phyloP scores from a whole-genome alignment of 2,888 invertebrate genomes.

The Allophyes oxyacanthae region DNA sequence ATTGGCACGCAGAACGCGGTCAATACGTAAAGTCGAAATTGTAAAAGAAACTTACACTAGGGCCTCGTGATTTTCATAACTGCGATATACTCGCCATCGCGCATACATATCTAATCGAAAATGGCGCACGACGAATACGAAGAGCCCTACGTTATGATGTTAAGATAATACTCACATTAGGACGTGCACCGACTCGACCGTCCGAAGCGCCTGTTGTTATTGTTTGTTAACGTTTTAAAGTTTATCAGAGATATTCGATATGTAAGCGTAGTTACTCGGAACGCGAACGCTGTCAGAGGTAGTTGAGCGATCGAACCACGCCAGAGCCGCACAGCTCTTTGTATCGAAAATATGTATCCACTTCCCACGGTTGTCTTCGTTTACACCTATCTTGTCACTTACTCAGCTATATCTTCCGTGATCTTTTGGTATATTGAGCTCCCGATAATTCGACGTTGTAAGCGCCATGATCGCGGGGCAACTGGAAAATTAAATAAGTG shows the following conservation, averaged over 20 bases:
- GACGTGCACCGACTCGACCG: slow-evolving; percentile 43
- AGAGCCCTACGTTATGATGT: neutral
- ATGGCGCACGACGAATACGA: slow-evolving; percentile 26
- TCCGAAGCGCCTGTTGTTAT: slow-evolving; percentile 58
- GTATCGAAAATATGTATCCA: no score
- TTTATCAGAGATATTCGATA: slow-evolving; percentile 65
- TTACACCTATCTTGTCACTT: no score
- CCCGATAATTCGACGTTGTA: no score
- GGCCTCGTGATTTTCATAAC: no score
- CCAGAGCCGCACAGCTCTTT: neutral
- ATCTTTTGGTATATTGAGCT: no score
- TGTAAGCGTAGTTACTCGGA: slow-evolving; percentile 28
- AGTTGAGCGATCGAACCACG: neutral
- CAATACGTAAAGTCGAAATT: no score
- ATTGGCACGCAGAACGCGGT: no score
- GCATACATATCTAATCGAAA: slow-evolving; percentile 39
- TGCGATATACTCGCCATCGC: slow-evolving; percentile 27
- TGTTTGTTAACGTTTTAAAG: slow-evolving; percentile 79
- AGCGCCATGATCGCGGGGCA: no score
- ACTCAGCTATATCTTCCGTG: no score
- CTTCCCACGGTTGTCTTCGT: no score
- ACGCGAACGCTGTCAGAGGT: slow-evolving; percentile 13
- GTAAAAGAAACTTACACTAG: no score
- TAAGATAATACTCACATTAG: slow-evolving; percentile 9
- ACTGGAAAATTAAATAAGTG: no score